Evolutionary conservation across 2,113 vertebrate genomes (phyloP).

Genomic region (Catharus minimus): DNA sequence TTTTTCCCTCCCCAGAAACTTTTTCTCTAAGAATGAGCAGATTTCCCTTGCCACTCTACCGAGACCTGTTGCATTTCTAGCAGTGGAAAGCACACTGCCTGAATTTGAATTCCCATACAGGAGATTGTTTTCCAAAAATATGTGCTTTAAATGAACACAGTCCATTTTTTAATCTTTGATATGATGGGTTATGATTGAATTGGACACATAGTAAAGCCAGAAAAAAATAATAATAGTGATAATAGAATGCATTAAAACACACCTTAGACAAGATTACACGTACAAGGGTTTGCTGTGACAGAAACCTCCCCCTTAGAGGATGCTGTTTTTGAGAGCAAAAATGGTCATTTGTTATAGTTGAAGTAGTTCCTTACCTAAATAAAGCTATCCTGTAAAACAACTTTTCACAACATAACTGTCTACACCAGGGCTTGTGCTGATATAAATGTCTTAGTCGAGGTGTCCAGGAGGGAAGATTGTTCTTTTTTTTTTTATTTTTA

Average conservation of each 20-base stretch:
- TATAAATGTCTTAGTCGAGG: neutral
- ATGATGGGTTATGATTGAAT: neutral
- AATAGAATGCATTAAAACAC: neutral
- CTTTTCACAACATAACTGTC: neutral
- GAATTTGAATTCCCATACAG: neutral
- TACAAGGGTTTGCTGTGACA: neutral
- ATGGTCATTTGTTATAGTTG: neutral
- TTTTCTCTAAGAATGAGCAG: constrained; percentile 48
- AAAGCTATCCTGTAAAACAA: neutral
- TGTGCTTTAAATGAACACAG: neutral
- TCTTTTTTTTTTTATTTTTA: neutral
- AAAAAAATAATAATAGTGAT: neutral
- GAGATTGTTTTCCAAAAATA: neutral
- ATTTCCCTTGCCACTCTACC: constrained; percentile 2
- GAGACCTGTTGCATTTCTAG: constrained; percentile 32
- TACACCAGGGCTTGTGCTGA: neutral
- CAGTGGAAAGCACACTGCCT: neutral
- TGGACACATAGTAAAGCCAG: neutral
- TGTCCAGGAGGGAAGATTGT: neutral
- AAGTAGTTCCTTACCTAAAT: constrained; percentile 3
- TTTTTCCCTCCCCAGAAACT: constrained; percentile 24
- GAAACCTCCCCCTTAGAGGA: neutral
- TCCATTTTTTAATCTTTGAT: neutral
- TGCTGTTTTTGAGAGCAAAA: neutral
- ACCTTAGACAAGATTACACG: neutral